Evolutionary conservation across 1,140 invertebrate species (phyloP).

Genomic region (Drosophila lowei): DNA sequence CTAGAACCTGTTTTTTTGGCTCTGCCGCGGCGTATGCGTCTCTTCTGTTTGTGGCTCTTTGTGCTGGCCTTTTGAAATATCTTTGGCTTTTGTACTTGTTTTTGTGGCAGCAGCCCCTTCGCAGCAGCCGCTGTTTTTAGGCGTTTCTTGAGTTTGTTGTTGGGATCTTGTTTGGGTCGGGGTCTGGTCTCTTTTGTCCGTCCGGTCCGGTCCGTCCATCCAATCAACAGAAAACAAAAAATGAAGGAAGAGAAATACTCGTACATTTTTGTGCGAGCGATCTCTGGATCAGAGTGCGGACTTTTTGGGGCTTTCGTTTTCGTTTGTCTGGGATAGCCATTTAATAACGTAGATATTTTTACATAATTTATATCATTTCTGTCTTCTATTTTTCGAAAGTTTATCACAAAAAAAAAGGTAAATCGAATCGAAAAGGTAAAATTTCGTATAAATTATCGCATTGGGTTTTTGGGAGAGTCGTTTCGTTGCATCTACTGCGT

Average conservation of each 20-base stretch:
- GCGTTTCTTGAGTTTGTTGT: conserved; percentile 53
- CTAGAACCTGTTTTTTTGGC: conserved; percentile 70
- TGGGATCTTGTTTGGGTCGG: conserved; percentile 38
- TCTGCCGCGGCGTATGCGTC: conserved; percentile 32
- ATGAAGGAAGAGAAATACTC: conserved; percentile 33
- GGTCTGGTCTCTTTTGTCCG: conserved; percentile 1
- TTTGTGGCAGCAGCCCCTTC: conserved; percentile 25
- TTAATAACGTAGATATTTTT: conserved; percentile 55
- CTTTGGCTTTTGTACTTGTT: conserved; percentile 59
- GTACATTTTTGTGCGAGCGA: conserved; percentile 19
- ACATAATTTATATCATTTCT: conserved; percentile 59
- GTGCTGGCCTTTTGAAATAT: conserved; percentile 52
- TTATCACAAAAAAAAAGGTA: conserved; percentile 30
- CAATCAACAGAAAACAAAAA: conserved; percentile 17
- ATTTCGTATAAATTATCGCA: conserved; percentile 19
- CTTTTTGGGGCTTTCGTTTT: conserved; percentile 59
- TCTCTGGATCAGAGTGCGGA: conserved; percentile 23
- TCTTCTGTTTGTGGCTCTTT: conserved; percentile 39
- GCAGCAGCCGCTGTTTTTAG: conserved; percentile 55
- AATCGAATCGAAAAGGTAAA: conserved; percentile 29
- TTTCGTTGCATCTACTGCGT: conserved; percentile 14
- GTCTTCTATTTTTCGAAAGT: conserved; percentile 51
- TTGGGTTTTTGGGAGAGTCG: conserved; percentile 14
- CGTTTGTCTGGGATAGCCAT: conserved; percentile 48
- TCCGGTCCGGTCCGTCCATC: conserved; percentile 9